A percentile compares a stretch with the other conserved stretches of the same genome.
phyloP scores from a whole-genome alignment of 2,888 invertebrate species.

The Mantis religiosa region DNA sequence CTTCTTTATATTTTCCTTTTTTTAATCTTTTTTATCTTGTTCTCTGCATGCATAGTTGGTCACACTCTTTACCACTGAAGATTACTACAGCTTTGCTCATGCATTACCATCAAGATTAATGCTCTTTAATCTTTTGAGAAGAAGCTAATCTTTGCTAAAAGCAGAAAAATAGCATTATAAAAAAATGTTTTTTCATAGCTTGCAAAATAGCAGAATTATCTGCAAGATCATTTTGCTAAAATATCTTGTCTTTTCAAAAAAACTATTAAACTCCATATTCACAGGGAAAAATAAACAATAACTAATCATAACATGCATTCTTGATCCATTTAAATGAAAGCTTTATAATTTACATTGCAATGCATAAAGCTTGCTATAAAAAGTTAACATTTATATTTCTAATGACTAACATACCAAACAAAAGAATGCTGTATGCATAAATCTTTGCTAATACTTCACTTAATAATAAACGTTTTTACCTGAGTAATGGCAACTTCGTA shows the following conservation, averaged over 20 bases:
- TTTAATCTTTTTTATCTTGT: background rate
- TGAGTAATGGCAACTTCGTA: slow-evolving; percentile 38
- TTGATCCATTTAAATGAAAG: background rate
- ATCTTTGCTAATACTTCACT: background rate
- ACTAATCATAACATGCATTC: background rate
- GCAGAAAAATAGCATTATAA: background rate
- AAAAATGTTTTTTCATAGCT: background rate
- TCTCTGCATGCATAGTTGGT: background rate
- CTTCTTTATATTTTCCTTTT: background rate
- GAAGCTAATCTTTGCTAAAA: background rate
- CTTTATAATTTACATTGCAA: background rate
- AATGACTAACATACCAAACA: background rate
- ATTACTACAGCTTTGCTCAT: background rate
- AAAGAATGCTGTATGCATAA: background rate
- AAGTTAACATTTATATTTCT: background rate
- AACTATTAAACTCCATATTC: background rate
- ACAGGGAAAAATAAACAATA: background rate
- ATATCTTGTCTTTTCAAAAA: background rate
- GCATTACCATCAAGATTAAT: background rate
- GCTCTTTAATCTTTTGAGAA: background rate
- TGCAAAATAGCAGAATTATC: background rate
- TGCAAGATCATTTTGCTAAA: background rate
- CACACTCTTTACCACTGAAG: background rate
- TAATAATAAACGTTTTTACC: slow-evolving; percentile 7
- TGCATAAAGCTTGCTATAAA: background rate